Base-by-base conservation (phyloP, 2,113 vertebrate genomes). In the Mesitornis unicolor region DNA sequence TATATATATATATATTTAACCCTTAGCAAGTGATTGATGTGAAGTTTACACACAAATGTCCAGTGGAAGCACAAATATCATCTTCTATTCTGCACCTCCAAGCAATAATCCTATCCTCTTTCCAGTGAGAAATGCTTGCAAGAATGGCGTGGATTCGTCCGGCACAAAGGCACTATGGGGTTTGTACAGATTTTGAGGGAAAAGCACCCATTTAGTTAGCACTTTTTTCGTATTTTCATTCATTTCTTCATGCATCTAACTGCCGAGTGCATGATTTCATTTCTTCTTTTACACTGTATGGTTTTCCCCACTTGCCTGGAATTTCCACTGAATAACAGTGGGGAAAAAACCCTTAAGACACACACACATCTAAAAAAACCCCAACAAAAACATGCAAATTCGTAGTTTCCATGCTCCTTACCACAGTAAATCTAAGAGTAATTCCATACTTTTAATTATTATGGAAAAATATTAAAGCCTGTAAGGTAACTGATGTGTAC, bases 11-110 rank as follows among this genome's bases (percentile, higher is more conserved):
- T 11, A 24, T 5, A 50, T 84, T 47, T 13, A 38, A 47, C 54
- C 20, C 20, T 35, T 21, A 45, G 4, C 40, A 69, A 53, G 16
- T 2, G 17, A 69, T 8, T 36, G 22, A 17, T 0, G 0, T 13
- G 36, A 69, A 50, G 22, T 20, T 71, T 24, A 24, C 50, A 45
- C 16, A 48, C 14, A 48, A 53, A 50, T 0, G 10, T 2, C 38
- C 40, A 48, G 9, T 16, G 11, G 29, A 68, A 16, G 47, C 40
- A 47, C 48, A 19, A 54, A 2, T 26, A 61, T 7, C 22, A 51
- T 35, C 12, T 51, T 51, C 51, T 45, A 24, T 67, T 47, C 47
- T 8, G 31, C 5, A n/a, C 21, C 51, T 48, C 51, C 16, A 29
- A 10, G 18, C 36, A 84, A 28, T 6, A 73, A 87, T 4, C n/a